A percentile compares a stretch with the other conserved stretches of the same genome.
Evolutionary conservation across 2,888 invertebrate genomes (phyloP).

Genomic region (Pegoplata infirma): DNA sequence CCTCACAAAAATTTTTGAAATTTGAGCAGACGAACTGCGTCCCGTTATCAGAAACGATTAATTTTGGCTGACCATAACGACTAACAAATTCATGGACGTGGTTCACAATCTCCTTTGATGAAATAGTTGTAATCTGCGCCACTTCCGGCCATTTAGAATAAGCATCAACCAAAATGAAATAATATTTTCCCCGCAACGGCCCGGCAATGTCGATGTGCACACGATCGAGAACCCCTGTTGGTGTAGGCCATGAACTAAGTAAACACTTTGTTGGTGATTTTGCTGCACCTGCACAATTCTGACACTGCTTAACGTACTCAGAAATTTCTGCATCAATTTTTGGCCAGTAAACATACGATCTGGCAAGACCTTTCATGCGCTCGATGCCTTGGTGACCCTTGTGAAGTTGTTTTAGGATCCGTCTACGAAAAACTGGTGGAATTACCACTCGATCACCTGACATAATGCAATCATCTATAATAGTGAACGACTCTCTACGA

Average conservation of each 20-base stretch:
- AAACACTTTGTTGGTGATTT: constrained; percentile 13
- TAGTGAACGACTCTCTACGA: constrained; percentile 5
- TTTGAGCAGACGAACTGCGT: neutral
- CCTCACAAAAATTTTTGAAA: constrained; percentile 17
- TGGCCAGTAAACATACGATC: constrained; percentile 65
- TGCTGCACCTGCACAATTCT: neutral
- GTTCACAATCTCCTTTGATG: constrained; percentile 9
- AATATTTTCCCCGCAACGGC: constrained; percentile 58
- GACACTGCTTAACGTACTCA: constrained; percentile 47
- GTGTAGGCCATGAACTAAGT: constrained; percentile 4
- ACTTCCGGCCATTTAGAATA: constrained; percentile 76
- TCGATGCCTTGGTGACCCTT: constrained; percentile 45
- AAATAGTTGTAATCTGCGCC: constrained; percentile 14
- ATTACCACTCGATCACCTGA: constrained; percentile 5
- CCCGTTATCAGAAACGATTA: constrained; percentile 21
- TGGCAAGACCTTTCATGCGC: constrained; percentile 61
- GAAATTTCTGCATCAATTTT: constrained; percentile 65
- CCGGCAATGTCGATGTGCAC: constrained; percentile 62
- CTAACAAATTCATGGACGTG: constrained; percentile 22
- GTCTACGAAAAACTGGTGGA: neutral
- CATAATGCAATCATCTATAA: constrained; percentile 5
- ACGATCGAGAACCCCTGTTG: constrained; percentile 59
- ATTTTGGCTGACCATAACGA: constrained; percentile 23
- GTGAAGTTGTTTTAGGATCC: constrained; percentile 11
- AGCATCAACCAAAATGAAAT: constrained; percentile 71